These are phyloP conservation scores for Leptarthrus brevirostris DNA, from an alignment of 2,888 invertebrate species.

Conservation along the genomic window DNA sequence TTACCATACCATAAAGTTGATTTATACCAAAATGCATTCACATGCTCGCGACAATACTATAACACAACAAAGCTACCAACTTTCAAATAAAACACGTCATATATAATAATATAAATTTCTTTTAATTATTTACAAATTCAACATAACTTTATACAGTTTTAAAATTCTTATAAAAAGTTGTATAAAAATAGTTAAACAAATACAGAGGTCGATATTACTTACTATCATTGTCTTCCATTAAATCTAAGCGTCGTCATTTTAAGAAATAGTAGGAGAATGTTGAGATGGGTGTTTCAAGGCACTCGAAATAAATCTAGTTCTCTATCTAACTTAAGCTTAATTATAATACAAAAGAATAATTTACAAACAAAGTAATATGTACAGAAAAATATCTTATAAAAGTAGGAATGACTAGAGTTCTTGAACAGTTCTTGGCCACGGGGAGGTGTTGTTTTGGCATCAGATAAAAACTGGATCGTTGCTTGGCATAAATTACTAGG, in stretches of 20 bases:
- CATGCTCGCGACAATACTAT: too few species aligned
- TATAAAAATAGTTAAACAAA: constrained; percentile 16
- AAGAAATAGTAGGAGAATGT: background rate
- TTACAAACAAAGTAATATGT: constrained; percentile 37
- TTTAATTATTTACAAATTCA: background rate
- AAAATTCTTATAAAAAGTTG: too few species aligned
- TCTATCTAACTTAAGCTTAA: background rate
- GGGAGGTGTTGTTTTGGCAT: constrained; percentile 44
- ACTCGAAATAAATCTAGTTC: constrained; percentile 11
- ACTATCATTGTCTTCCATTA: constrained; percentile 46
- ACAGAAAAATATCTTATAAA: constrained; percentile 35
- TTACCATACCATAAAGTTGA: too few species aligned
- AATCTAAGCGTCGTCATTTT: constrained; percentile 23
- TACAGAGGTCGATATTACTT: too few species aligned
- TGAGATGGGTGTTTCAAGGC: background rate
- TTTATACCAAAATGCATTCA: too few species aligned
- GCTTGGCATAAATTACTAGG: constrained; percentile 43
- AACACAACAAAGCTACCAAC: too few species aligned
- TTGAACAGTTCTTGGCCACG: constrained; percentile 39
- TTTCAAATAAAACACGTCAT: too few species aligned
- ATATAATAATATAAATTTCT: too few species aligned
- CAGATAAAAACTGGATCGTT: constrained; percentile 36
- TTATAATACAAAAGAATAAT: constrained; percentile 19
- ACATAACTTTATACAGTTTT: constrained; percentile 7
- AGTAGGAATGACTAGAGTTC: constrained; percentile 49